Base-by-base conservation (phyloP, 1,140 invertebrate genomes). In the Tetraneura akinire region DNA sequence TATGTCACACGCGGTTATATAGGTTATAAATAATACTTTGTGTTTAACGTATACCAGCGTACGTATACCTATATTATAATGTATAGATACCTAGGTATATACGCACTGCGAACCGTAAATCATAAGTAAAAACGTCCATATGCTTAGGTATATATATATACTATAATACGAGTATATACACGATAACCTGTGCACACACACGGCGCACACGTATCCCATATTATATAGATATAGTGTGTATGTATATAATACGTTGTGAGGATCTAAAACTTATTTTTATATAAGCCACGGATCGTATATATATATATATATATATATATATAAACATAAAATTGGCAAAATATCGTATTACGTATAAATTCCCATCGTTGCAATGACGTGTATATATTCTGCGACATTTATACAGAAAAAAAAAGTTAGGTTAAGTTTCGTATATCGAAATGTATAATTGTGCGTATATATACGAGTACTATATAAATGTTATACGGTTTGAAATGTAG, bases 51-150 rank as follows among this genome's bases (percentile, higher is more conserved):
- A n/a, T n/a, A 8, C 21, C 13, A 10, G 14, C 66, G 42, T 68
- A 16, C n/a, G n/a, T n/a, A n/a, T n/a, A n/a, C n/a, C n/a, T 55
- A 55, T 55, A 26, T 23, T 13, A 29, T 18, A 18, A 37, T 42
- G 64, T 45, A 45, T 32, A n/a, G n/a, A n/a, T n/a, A n/a, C n/a
- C n/a, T n/a, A n/a, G n/a, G n/a, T n/a, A n/a, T n/a, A n/a, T n/a
- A n/a, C n/a, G n/a, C n/a, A n/a, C n/a, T n/a, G n/a, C n/a, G n/a
- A n/a, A 42, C 42, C 66, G 45, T 71, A 71, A 71, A 71, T 71
- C 68, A 71, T 71, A n/a, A n/a, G 68, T 71, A 45, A 51, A 71
- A 71, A 71, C 16, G 16, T n/a, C 68, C 51, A 29, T 71, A 49
- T 26, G n/a, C n/a, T n/a, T n/a, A n/a, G n/a, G n/a, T n/a, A n/a